A percentile compares a stretch with the other conserved stretches of the same genome.
These are phyloP conservation scores for Martes martes DNA, from an alignment of 2,113 vertebrate species.

Conservation along the genomic window DNA sequence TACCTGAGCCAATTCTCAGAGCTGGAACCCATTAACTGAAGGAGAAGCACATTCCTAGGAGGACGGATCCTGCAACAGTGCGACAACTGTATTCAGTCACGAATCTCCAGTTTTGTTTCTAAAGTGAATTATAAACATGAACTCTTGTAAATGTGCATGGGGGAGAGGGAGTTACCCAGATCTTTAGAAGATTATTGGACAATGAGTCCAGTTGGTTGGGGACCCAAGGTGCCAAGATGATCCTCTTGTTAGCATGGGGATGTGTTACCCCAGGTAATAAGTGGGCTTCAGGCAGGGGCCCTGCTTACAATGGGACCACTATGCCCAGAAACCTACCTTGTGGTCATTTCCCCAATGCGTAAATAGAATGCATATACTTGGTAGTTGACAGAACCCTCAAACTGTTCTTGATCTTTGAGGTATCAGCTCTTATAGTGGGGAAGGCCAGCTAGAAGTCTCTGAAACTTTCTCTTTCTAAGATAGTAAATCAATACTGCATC, in stretches of 20 bases:
- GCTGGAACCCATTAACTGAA: background rate
- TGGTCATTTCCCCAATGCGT: background rate
- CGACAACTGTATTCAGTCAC: background rate
- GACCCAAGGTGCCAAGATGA: background rate
- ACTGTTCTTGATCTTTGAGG: background rate
- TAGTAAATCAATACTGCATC: background rate
- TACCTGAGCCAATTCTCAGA: background rate
- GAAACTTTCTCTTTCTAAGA: background rate
- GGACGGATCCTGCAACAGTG: background rate
- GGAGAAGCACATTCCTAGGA: background rate
- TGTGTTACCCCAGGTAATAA: background rate
- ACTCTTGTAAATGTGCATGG: background rate
- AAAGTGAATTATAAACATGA: background rate
- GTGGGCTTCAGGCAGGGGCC: background rate
- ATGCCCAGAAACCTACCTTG: background rate
- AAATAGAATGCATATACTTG: background rate
- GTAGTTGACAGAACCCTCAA: background rate
- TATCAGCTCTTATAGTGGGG: background rate
- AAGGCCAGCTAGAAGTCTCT: background rate
- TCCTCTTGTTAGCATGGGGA: background rate
- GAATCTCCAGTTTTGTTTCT: background rate
- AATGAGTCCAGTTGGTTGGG: too few relatives aligned
- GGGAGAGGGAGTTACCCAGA: background rate
- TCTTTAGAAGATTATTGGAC: background rate
- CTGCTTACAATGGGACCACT: background rate